Conservation (phyloP, 1,140 invertebrate species). For the Musca vetustissima region DNA sequence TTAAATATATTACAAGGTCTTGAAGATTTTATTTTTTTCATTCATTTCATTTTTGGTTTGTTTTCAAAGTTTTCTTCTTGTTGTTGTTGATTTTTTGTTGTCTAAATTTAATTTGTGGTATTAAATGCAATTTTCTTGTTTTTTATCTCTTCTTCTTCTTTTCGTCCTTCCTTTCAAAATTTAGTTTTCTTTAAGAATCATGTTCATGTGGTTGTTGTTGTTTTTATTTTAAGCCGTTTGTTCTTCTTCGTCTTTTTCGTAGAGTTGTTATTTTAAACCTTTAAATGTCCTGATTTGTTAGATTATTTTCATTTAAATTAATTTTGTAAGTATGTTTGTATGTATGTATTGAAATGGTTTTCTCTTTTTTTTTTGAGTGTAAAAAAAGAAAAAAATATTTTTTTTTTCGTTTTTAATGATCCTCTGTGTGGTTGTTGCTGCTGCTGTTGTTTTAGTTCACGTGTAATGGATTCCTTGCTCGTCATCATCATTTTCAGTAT, state of each 20-base stretch:
- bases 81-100: slow-evolving; percentile 35
- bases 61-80: slow-evolving; percentile 24
- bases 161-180: too few species aligned
- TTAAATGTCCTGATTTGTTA: slow-evolving; percentile 22
- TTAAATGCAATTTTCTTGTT: slow-evolving; percentile 45
- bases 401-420: background rate
- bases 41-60: slow-evolving; percentile 1
- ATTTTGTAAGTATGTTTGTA: slow-evolving; percentile 6
- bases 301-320: background rate
- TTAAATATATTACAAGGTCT: slow-evolving; percentile 21
- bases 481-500: too few species aligned
- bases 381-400: too few species aligned
- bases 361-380: too few species aligned
- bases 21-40: slow-evolving; percentile 22
- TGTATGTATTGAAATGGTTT: slow-evolving; percentile 1
- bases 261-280: slow-evolving; percentile 7
- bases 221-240: slow-evolving; percentile 8
- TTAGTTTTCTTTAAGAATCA: background rate
- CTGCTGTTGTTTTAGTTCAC: too few species aligned
- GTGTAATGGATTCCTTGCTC: too few species aligned
- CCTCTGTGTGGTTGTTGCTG: too few species aligned
- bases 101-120: slow-evolving; percentile 37
- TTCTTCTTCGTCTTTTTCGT: slow-evolving; percentile 2
- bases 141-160: too few species aligned
- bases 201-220: slow-evolving; percentile 21